Evolutionary conservation across 2,888 invertebrate genomes (phyloP), one percentile per base, ranked within the genome.

Genomic region (Chorisops tibialis): DNA sequence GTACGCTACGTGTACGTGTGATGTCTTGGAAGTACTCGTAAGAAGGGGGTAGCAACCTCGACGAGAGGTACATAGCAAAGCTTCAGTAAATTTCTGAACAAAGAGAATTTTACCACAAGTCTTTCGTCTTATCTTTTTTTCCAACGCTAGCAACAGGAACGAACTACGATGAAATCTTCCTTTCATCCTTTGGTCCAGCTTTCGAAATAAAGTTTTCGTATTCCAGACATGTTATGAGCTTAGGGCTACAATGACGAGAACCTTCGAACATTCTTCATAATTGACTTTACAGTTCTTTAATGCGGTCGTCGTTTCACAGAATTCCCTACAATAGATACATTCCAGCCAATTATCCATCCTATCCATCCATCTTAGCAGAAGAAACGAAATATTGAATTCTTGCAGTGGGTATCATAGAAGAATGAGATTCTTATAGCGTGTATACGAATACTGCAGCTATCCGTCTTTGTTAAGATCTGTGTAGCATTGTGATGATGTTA

Each of bases 211-310:
- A 12, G 14, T n/a, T 50, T 50, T 22, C 14, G 30, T 50, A 50
- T 50, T 30, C 50, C 22, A 14, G 50, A 35, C 50, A 50, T 50
- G 50, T 35, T 18, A 18, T 35, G 50, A 50, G n/a, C 35, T 35
- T 12, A 11, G 35, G 22, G 30, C 37, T 35, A 50, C 35, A 16
- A 35, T 30, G 16, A 22, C 50, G 12, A 12, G 35, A 12, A 50
- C 50, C 16, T 24, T 12, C 3, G 50, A 35, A 50, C 19, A 35
- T 50, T 30, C 35, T 35, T 35, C 9, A 50, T 50, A 50, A 50
- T 50, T 50, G 50, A 50, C 50, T 50, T 50, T 21, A 21, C 21
- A 22, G 48, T 12, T 22, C 48, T 22, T 48, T 12, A 21, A n/a
- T 9, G n/a, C n/a, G 19, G 22, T 21, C 21, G 24, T 22, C 14